Conservation (phyloP, 2,888 invertebrate species). For the Lepetodrilus schrolli region DNA sequence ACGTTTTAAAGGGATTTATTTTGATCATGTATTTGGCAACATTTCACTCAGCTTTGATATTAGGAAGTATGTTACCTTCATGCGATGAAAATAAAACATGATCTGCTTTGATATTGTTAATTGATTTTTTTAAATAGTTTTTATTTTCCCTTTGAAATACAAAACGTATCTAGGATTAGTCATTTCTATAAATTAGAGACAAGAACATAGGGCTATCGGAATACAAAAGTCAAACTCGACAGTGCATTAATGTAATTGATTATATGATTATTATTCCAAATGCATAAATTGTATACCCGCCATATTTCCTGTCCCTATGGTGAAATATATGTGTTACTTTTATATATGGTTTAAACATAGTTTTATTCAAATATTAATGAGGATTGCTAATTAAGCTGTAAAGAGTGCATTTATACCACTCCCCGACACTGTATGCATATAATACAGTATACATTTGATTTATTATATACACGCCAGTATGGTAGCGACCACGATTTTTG, state of each 20-base stretch:
- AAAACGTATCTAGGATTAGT: not conserved
- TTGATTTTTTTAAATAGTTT: not conserved
- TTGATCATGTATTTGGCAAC: not conserved
- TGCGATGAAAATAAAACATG: not conserved
- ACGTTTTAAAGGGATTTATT: slow-evolving; percentile 7
- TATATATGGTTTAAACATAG: no score
- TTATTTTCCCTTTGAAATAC: not conserved
- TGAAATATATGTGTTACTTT: no score
- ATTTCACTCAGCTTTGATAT: not conserved
- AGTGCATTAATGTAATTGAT: not conserved
- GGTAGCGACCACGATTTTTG: not conserved
- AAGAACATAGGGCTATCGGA: not conserved
- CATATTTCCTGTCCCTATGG: no score
- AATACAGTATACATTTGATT: no score
- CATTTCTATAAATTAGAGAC: not conserved
- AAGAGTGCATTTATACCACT: no score
- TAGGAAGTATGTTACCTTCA: not conserved
- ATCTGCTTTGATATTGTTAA: not conserved
- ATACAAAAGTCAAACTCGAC: not conserved
- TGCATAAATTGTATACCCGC: no score
- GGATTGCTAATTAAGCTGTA: no score
- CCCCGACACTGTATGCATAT: no score
- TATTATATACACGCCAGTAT: no score
- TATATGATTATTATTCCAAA: no score
- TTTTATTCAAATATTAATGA: no score